Evolutionary conservation across 2,797 vertebrate species (phyloP), one percentile per base, ranked within the genome.

Genomic region (Danio aesculapii): DNA sequence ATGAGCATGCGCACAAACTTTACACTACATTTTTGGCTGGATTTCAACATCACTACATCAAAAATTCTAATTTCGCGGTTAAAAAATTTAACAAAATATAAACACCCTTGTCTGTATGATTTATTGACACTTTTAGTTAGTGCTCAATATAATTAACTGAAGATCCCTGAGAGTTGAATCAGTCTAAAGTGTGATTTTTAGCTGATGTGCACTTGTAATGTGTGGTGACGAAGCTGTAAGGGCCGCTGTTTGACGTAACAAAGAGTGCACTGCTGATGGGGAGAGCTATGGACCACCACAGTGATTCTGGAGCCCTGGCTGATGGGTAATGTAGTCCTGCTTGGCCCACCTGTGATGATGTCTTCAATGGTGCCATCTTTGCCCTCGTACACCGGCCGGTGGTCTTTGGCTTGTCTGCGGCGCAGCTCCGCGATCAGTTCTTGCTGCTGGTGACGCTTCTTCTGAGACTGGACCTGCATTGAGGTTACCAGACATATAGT

Each of bases 341-440:
- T 0, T 10, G 74, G 83, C 94, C 93, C 93, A 98, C 97, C 98
- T 85, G 97, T 99, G 91, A 99, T 99, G 88, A 99, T 99, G 92
- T 99, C 98, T 88, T 99, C 98, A 19, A 99, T 98, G 87, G 98
- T 96, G 84, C 98, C 98, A 0, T 99, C 98, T 88, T 99, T 99
- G 88, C 98, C 97, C 92, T 99, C 98, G 0, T 99, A 99, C 70
- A 99, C 97, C 0, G 97, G 97, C 75, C 97, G 93, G 88, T 98
- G 98, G 86, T 98, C 98, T 91, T 98, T 99, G 87, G 96, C 97
- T 86, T 99, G 98, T 77, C 97, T 94, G 80, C 93, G 93, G 46
- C 97, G 94, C 87, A 99, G 86, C 91, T 99, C 98, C 2, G 97
- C 96, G 0, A 99, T 98, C 83, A 99, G 91, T 87, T 99, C 97